phyloP scores from a whole-genome alignment of 2,888 invertebrate species.

The Oscheius myriophilus region DNA sequence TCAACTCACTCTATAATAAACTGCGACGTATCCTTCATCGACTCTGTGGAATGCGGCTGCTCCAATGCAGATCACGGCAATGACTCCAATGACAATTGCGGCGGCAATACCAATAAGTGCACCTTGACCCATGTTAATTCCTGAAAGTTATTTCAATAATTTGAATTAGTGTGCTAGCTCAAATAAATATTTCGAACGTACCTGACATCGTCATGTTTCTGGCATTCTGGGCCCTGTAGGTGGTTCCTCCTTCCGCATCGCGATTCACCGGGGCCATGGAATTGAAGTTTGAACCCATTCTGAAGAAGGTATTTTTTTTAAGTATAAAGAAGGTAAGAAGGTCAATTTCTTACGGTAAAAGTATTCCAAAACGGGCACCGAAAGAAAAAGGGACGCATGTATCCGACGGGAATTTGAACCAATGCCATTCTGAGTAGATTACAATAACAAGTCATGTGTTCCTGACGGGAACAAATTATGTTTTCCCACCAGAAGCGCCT shows the following conservation, averaged over 20 bases:
- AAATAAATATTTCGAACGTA: too few relatives aligned
- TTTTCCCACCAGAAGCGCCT: too few relatives aligned
- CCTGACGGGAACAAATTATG: too few relatives aligned
- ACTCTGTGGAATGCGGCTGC: constrained; percentile 12
- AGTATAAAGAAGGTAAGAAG: too few relatives aligned
- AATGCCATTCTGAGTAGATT: too few relatives aligned
- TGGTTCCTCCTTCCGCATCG: constrained; percentile 19
- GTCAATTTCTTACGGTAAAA: background rate
- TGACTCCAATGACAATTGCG: background rate
- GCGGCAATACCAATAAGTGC: background rate
- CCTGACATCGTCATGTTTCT: background rate
- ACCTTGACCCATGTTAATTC: background rate
- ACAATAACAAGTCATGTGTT: too few relatives aligned
- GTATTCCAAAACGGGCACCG: background rate
- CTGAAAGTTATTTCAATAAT: background rate
- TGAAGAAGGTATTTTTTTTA: background rate
- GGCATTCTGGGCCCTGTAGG: background rate
- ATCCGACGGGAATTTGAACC: too few relatives aligned
- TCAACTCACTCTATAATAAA: constrained; percentile 16
- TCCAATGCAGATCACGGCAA: background rate
- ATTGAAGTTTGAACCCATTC: constrained; percentile 15
- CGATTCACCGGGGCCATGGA: background rate
- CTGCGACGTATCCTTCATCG: constrained; percentile 16
- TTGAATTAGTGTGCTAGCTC: background rate
- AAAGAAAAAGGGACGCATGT: background rate